Evolutionary conservation across 1,140 invertebrate species (phyloP), one percentile per base, ranked within the genome.

Genomic region (Streblospio benedicti): DNA sequence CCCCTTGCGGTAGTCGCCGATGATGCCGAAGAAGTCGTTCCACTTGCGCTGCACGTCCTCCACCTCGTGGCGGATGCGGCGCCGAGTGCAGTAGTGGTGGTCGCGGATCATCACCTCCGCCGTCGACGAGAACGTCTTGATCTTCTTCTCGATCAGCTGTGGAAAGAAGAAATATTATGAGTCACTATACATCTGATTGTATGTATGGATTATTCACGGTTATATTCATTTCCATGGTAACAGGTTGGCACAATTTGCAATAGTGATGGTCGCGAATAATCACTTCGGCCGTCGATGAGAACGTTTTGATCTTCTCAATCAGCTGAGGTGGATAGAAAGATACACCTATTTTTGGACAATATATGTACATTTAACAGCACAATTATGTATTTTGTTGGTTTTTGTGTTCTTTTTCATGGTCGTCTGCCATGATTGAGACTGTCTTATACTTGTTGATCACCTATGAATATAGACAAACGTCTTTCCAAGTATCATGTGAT

Each of bases 251-350:
- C n/a, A n/a, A n/a, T n/a, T n/a, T n/a, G n/a, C n/a, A n/a, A 56
- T 83, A 78, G 63, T 83, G 81, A 64, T 81, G 76, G 60, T 78
- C 78, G 23, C 71, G 68, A 4, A 86, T 71, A 66, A 88, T 82
- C 66, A 85, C 81, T 67, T 88, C 82, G 0, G 85, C 85, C 14
- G 82, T 84, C 65, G 81, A 83, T 9, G 87, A 81, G 68, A 91
- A 90, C 32, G 82, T 83, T 58, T 85, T 75, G 51, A 92, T 86
- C 67, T 85, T 84, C 69, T 89, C 86, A 53, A 91, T 78, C 65
- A 86, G 76, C 87, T 82, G 64, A n/a, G n/a, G n/a, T n/a, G n/a
- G n/a, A n/a, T n/a, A n/a, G n/a, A n/a, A n/a, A n/a, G n/a, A n/a
- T n/a, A n/a, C n/a, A n/a, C n/a, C n/a, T n/a, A n/a, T n/a, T n/a